A percentile compares a stretch with the other conserved stretches of the same genome.
phyloP scores from a whole-genome alignment of 2,888 invertebrate genomes.

The Glyphotaelius pellucidus region DNA sequence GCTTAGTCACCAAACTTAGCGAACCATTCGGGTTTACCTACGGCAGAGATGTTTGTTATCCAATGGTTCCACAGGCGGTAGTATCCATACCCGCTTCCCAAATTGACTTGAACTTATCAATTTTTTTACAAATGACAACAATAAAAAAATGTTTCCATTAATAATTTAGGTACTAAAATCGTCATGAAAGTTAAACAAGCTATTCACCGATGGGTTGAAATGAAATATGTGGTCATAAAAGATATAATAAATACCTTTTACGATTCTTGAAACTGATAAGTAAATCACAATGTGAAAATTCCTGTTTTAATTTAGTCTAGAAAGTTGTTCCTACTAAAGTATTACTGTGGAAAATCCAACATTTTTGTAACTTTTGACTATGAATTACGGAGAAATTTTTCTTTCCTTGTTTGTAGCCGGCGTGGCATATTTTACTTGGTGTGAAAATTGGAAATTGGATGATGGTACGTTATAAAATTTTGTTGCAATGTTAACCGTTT shows the following conservation, averaged over 20 bases:
- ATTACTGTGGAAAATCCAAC: neutral
- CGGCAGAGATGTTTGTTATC: too few relatives aligned
- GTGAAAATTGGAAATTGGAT: constrained; percentile 11
- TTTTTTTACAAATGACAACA: too few relatives aligned
- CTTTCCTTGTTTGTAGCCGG: neutral
- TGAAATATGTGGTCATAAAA: neutral
- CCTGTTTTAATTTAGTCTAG: neutral
- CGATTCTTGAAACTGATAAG: neutral
- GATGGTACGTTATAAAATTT: neutral
- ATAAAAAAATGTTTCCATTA: too few relatives aligned
- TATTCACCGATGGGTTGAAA: too few relatives aligned
- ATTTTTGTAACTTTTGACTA: neutral
- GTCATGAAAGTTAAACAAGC: too few relatives aligned
- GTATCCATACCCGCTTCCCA: too few relatives aligned
- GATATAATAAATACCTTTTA: neutral
- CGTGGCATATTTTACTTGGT: neutral
- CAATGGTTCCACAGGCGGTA: too few relatives aligned
- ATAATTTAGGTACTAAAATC: too few relatives aligned
- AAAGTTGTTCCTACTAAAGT: neutral
- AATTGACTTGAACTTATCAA: too few relatives aligned
- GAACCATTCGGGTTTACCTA: too few relatives aligned
- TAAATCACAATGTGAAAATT: neutral
- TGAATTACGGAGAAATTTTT: neutral
- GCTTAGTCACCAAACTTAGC: too few relatives aligned
- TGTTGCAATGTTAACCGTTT: neutral